Base-by-base conservation (phyloP, 2,888 invertebrate species). In the Hemaris fuciformis region DNA sequence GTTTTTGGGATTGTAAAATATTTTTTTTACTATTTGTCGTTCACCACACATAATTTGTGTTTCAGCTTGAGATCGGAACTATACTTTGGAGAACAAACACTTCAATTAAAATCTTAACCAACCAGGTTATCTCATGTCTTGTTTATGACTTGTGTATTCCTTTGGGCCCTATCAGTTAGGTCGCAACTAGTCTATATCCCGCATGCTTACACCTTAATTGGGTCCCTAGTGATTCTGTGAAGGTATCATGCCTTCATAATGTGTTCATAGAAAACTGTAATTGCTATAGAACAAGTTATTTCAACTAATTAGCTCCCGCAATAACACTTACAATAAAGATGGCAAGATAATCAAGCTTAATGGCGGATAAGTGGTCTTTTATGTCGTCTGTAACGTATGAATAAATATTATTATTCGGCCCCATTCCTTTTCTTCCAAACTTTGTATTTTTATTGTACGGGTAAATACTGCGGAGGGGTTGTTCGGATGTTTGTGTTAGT, bases 351-450 rank as follows among this genome's bases (percentile, higher is more conserved):
- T 23, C 48, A 38, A 58, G 63, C 60, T 48, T 67, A 65, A 65
- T 65, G 63, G 48, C 22, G 61, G 67, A 68, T 75, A 75, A 76
- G 75, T 77, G 74, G 65, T 67, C 71, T 75, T 72, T 72, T 73
- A 66, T 71, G 77, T 76, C 64, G 61, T 60, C 63, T 68, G 66
- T 69, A 66, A 71, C 68, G 70, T 66, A 65, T 70, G 71, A 72
- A 76, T 73, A 76, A 78, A 78, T 75, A 76, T 78, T 73, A 71
- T 73, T 73, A 61, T 63, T 65, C 56, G 61, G 58, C 68, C 65
- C 66, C 64, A 71, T 69, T 69, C 64, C 66, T 68, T 56, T 65
- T 67, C 64, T 70, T 67, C 65, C 66, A 72, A 77, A 71, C 65
- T 66, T 69, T 67, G 67, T 73, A 64, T 73, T 70, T 70, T 70